Percentiles rank a stretch among this genome's conserved stretches.
Evolutionary conservation across 2,797 vertebrate species (phyloP).

Genomic region (Amblyopsis hoosieri): DNA sequence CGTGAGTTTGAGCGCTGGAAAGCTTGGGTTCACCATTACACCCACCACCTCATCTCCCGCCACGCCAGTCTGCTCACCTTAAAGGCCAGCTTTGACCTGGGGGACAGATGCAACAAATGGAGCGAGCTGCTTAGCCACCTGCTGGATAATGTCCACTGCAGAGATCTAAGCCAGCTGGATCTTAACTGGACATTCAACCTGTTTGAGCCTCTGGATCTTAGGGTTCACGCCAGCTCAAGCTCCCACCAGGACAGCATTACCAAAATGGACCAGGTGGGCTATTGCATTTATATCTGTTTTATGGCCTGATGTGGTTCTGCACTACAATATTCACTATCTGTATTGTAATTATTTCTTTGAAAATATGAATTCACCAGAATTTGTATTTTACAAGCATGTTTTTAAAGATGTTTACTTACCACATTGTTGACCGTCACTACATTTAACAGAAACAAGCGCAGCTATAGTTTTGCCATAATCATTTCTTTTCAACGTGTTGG

Average conservation of each 20-base stretch:
- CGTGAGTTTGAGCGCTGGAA: conserved; percentile 85
- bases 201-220: conserved; percentile 80
- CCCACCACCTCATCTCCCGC: conserved; percentile 82
- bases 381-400: not conserved
- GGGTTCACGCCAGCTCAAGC: conserved; percentile 73
- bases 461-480: too few relatives aligned
- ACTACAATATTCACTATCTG: too few relatives aligned
- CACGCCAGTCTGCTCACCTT: conserved; percentile 80
- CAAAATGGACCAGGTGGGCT: conserved; percentile 80
- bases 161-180: conserved; percentile 82
- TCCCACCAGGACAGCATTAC: conserved; percentile 83
- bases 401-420: too few relatives aligned
- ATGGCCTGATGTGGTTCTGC: too few relatives aligned
- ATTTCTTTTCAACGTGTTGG: not conserved
- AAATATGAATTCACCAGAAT: too few relatives aligned
- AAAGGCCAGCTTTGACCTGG: conserved; percentile 84
- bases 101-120: conserved; percentile 83
- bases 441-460: too few relatives aligned
- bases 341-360: too few relatives aligned
- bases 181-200: conserved; percentile 86
- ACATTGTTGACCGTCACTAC: too few relatives aligned
- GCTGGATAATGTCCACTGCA: conserved; percentile 82
- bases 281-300: too few relatives aligned
- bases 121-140: conserved; percentile 78
- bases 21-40: conserved; percentile 83